phyloP scores from a whole-genome alignment of 2,888 invertebrate genomes.

The Conomelus anceps region DNA sequence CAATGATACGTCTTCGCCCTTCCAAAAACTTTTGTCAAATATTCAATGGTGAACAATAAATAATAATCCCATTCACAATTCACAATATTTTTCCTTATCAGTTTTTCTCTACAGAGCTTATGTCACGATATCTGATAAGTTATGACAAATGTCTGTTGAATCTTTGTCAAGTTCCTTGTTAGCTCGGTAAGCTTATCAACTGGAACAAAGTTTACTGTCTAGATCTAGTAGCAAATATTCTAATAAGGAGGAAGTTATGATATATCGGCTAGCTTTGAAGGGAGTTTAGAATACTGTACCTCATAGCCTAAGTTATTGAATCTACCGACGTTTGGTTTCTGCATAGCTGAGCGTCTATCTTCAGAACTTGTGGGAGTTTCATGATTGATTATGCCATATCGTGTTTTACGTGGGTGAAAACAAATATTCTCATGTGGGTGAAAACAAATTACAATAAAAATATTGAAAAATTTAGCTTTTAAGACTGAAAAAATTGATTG shows the following conservation, averaged over 20 bases:
- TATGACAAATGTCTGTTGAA: not conserved
- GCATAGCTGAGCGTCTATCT: not conserved
- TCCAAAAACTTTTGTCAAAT: not conserved
- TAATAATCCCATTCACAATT: too few species aligned
- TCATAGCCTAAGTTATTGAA: not conserved
- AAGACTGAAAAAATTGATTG: too few species aligned
- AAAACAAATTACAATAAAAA: too few species aligned
- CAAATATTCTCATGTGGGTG: too few species aligned
- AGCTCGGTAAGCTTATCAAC: not conserved
- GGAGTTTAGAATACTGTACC: too few species aligned
- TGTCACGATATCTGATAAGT: not conserved
- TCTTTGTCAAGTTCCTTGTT: not conserved
- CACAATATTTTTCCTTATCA: not conserved
- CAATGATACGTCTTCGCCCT: not conserved
- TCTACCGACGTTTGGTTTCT: not conserved
- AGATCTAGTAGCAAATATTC: not conserved
- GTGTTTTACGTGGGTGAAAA: too few species aligned
- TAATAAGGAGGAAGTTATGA: not conserved
- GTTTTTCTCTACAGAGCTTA: not conserved
- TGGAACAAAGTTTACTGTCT: not conserved
- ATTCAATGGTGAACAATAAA: not conserved
- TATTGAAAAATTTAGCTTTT: too few species aligned
- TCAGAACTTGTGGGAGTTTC: not conserved
- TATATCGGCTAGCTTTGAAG: not conserved
- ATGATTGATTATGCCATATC: not conserved